phyloP scores from a whole-genome alignment of 2,888 invertebrate species.

The Lathronympha strigana region DNA sequence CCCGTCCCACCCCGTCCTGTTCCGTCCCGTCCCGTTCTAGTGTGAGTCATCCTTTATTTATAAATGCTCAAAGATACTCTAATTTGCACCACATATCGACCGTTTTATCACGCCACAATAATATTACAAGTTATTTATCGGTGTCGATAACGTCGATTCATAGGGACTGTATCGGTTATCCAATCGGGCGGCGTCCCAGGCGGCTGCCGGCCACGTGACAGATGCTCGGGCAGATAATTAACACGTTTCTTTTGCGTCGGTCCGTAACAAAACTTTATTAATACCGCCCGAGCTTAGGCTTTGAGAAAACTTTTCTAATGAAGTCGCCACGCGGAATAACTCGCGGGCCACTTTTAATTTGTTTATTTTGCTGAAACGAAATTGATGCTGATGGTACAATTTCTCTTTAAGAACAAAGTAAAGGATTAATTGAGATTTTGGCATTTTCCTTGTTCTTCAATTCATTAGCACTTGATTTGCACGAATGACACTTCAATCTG shows the following conservation, averaged over 20 bases:
- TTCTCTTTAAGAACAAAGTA: conserved; percentile 34
- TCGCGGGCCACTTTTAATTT: conserved; percentile 75
- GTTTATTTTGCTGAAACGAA: conserved; percentile 61
- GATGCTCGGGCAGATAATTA: conserved; percentile 76
- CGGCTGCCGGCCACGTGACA: conserved; percentile 64
- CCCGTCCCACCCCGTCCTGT: too few species aligned
- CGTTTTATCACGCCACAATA: conserved; percentile 28
- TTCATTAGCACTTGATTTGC: conserved; percentile 5
- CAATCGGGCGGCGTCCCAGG: conserved; percentile 45
- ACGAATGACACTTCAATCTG: conserved; percentile 3
- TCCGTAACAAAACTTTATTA: conserved; percentile 82
- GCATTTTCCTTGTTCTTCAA: conserved; percentile 9
- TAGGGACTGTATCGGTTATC: conserved; percentile 37
- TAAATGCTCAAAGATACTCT: too few species aligned
- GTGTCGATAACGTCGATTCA: conserved; percentile 39
- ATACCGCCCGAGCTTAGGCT: conserved; percentile 78
- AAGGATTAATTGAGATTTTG: conserved; percentile 38
- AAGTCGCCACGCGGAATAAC: conserved; percentile 78
- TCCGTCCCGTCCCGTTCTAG: too few species aligned
- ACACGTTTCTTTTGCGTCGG: conserved; percentile 78
- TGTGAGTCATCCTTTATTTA: too few species aligned
- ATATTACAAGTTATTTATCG: conserved; percentile 36
- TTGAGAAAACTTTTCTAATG: conserved; percentile 83
- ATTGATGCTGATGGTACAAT: conserved; percentile 36
- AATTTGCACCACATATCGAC: conserved; percentile 1